Evolutionary conservation across 2,888 invertebrate genomes (phyloP).

Genomic region (Tipula confusa): DNA sequence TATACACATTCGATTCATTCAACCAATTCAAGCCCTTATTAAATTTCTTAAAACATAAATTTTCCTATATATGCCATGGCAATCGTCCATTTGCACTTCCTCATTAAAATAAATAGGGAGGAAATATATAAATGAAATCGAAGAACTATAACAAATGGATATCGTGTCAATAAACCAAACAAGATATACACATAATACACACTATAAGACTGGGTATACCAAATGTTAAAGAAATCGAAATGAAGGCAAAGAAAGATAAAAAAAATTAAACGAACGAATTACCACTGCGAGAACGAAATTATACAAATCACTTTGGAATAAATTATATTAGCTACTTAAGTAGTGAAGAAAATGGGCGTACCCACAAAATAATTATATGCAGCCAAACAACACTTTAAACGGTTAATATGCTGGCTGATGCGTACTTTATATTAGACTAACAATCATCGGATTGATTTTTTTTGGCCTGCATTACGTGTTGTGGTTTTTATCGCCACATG

Average conservation of each 20-base stretch:
- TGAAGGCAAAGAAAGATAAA: neutral
- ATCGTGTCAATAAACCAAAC: neutral
- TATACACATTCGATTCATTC: neutral
- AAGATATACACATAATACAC: neutral
- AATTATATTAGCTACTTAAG: neutral
- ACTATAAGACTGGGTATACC: neutral
- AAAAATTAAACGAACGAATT: neutral
- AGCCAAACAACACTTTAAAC: neutral
- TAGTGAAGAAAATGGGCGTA: neutral
- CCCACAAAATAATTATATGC: neutral
- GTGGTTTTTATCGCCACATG: neutral
- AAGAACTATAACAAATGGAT: neutral
- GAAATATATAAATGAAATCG: neutral
- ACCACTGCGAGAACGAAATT: neutral
- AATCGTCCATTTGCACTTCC: slow-evolving; percentile 12
- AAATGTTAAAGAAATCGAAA: neutral
- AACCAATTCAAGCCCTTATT: neutral
- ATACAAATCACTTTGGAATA: neutral
- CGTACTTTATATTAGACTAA: neutral
- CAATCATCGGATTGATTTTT: neutral
- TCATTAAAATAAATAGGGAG: neutral
- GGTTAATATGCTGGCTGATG: neutral
- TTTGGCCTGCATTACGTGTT: neutral
- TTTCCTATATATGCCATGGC: neutral
- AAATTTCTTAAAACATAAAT: neutral